Percentiles rank a stretch among this genome's conserved stretches.
These are phyloP conservation scores for Bursaphelenchus okinawaensis DNA, from an alignment of 2,888 invertebrate genomes.

Conservation along the genomic window DNA sequence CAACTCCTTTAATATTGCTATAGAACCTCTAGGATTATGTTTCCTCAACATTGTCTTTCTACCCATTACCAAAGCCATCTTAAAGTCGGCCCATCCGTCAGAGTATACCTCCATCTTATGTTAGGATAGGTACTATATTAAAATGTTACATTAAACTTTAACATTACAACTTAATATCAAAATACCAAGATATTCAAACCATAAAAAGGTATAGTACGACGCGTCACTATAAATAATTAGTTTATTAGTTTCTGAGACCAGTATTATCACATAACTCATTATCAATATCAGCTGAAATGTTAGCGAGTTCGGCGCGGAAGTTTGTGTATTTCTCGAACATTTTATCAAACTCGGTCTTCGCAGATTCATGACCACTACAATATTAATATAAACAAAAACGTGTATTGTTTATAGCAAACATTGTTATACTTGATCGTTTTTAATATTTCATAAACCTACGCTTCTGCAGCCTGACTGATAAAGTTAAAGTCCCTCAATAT, in stretches of 20 bases:
- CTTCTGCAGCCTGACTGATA: slow-evolving; percentile 84
- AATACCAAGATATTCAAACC: background rate
- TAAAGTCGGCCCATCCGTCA: slow-evolving; percentile 30
- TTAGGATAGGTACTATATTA: too few species aligned
- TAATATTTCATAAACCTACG: too few species aligned
- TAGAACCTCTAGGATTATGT: slow-evolving; percentile 28
- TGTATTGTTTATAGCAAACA: background rate
- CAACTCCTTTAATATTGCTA: slow-evolving; percentile 15
- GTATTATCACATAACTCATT: slow-evolving; percentile 27
- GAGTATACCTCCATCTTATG: slow-evolving; percentile 19
- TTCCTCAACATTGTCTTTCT: slow-evolving; percentile 34
- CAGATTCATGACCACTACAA: slow-evolving; percentile 41
- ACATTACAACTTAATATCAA: too few species aligned
- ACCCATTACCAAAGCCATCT: slow-evolving; percentile 9
- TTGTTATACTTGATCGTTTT: background rate
- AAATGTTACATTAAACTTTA: too few species aligned
- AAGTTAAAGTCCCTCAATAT: slow-evolving; percentile 96
- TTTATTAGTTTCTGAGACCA: slow-evolving; percentile 19
- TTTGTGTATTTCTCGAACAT: slow-evolving; percentile 18
- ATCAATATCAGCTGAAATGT: slow-evolving; percentile 41
- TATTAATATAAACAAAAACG: slow-evolving; percentile 3
- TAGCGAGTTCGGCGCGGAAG: slow-evolving; percentile 32
- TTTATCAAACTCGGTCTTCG: slow-evolving; percentile 28
- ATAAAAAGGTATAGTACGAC: background rate
- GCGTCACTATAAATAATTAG: background rate